These are phyloP conservation scores for Argyresthia goedartella DNA, from an alignment of 2,888 invertebrate genomes.

Conservation along the genomic window DNA sequence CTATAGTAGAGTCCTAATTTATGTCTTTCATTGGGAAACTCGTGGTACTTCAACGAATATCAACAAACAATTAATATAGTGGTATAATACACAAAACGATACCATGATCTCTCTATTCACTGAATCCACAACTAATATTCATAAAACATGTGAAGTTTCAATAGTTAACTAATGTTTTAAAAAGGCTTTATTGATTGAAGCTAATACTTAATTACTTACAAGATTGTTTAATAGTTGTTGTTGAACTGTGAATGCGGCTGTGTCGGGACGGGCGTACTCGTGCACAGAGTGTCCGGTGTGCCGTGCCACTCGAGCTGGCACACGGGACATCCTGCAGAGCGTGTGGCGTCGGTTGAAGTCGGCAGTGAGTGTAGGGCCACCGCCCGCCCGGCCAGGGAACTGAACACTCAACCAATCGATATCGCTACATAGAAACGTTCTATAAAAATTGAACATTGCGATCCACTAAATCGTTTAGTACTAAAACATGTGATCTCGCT, in stretches of 20 bases:
- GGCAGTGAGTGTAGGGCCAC: background rate
- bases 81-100: constrained; percentile 59
- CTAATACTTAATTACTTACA: constrained; percentile 71
- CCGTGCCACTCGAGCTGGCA: no score
- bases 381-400: background rate
- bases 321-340: no score
- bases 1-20: constrained; percentile 50
- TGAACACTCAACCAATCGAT: constrained; percentile 34
- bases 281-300: no score
- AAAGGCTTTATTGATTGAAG: constrained; percentile 70
- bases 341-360: background rate
- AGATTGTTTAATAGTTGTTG: constrained; percentile 62
- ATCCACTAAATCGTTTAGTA: constrained; percentile 58
- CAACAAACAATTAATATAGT: constrained; percentile 42
- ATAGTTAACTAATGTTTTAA: constrained; percentile 60
- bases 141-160: constrained; percentile 64
- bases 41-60: constrained; percentile 56
- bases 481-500: constrained; percentile 55
- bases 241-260: constrained; percentile 11
- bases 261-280: no score
- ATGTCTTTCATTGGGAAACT: constrained; percentile 69
- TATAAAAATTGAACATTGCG: constrained; percentile 70
- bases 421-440: constrained; percentile 67
- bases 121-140: constrained; percentile 62
- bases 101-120: constrained; percentile 55